Conservation (phyloP, 2,113 vertebrate genomes). For the Tichodroma muraria region DNA sequence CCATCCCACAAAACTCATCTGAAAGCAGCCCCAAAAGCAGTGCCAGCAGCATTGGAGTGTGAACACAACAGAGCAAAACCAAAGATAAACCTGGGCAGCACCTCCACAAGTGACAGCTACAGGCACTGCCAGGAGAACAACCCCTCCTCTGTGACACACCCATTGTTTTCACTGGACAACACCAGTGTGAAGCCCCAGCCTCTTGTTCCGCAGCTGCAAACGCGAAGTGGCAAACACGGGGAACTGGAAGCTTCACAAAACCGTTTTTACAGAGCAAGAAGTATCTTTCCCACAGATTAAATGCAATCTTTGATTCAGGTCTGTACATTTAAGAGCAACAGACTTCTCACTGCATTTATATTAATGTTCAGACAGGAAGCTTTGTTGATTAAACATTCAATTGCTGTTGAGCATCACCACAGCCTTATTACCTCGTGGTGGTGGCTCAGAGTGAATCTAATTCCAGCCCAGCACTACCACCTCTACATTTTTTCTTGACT, state of each 20-base stretch:
- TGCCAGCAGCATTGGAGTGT: fast-evolving
- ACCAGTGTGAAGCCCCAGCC: not conserved
- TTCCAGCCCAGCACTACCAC: not conserved
- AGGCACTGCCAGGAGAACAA: not conserved
- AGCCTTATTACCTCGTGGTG: not conserved
- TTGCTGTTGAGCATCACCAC: not conserved
- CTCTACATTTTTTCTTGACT: not conserved
- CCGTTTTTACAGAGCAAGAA: not conserved
- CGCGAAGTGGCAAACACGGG: fast-evolving
- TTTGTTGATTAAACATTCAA: slow-evolving; percentile 12
- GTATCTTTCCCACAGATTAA: not conserved
- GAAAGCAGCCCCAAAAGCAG: not conserved
- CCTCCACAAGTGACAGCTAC: not conserved
- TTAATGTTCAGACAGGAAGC: not conserved
- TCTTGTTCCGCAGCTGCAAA: not conserved
- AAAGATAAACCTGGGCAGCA: not conserved
- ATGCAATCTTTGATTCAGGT: not conserved
- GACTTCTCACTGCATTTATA: not conserved
- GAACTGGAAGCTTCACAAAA: not conserved
- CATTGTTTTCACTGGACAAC: not conserved
- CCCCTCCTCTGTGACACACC: not conserved
- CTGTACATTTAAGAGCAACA: not conserved
- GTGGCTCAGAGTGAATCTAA: not conserved
- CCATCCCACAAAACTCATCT: not conserved
- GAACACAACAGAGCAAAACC: not conserved